Conservation (phyloP, 2,888 invertebrate species). For the Caenorhabditis doughertyi region DNA sequence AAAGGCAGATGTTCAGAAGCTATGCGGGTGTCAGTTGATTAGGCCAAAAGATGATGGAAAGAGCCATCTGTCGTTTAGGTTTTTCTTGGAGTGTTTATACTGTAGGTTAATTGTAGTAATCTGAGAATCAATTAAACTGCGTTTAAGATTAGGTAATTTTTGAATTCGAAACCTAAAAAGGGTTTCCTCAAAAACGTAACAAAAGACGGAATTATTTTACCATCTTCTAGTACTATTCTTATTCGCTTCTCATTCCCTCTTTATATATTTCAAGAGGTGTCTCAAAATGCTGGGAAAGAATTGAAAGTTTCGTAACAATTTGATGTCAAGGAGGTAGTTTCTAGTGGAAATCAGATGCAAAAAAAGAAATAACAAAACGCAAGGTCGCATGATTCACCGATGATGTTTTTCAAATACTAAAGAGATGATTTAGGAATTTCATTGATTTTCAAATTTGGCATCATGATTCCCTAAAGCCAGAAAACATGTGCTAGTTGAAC, state of each 20-base stretch:
- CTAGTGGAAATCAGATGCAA: conserved; percentile 8
- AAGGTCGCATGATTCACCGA: conserved; percentile 9
- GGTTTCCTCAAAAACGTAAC: not conserved
- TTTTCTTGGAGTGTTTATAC: too few relatives aligned
- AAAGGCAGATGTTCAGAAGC: too few relatives aligned
- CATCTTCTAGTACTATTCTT: conserved; percentile 7
- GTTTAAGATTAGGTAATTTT: not conserved
- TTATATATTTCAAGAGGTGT: not conserved
- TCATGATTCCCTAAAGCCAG: not conserved
- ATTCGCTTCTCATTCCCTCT: too few relatives aligned
- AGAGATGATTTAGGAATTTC: not conserved
- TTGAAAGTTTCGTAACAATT: conserved; percentile 5
- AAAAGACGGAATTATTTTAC: not conserved
- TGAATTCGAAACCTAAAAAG: not conserved
- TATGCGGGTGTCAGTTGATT: too few relatives aligned
- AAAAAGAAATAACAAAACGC: conserved; percentile 15
- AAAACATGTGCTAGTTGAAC: too few relatives aligned
- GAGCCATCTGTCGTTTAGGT: too few relatives aligned
- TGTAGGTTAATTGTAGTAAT: too few relatives aligned
- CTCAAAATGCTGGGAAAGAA: not conserved
- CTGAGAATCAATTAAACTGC: too few relatives aligned
- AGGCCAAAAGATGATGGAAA: too few relatives aligned
- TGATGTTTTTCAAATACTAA: not conserved
- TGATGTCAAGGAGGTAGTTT: conserved; percentile 10
- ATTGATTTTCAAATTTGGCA: not conserved